Base-by-base conservation (phyloP, 2,888 invertebrate species). In the Lithodes maja region DNA sequence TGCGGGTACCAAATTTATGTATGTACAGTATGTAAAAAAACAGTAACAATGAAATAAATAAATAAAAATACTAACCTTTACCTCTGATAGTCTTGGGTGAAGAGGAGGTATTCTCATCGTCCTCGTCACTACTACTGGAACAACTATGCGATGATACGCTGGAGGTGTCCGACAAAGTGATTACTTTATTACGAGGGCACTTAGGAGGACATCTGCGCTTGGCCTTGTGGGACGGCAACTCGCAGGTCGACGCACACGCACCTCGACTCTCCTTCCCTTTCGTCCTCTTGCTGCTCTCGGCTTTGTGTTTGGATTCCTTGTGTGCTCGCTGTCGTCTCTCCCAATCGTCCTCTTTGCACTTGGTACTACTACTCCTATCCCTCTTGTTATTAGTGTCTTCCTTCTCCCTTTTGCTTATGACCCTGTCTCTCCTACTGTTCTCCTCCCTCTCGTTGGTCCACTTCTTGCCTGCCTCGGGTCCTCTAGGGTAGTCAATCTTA, bases 51-150 rank as follows among this genome's bases (percentile, higher is more conserved):
- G 33, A 33, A 33, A 33, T 33, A 33, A 33, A 33, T 33, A 33
- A 33, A 33, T 33, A 33, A 49, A 53, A 33, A 12, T 15, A 86
- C 86, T 77, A 17, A 86, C 86, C 86, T 86, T 80, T 82, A 12
- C 86, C 61, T 15, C 82, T 81, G 15, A 15, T 49, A 5, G 17
- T 71, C 74, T 33, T 74, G 5, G 49, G 75, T 3, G 82, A 55
- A 3, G 71, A 12, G 17, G 71, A 2, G 12, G 17, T n/a, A 71
- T 3, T 71, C 5, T 71, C 50, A 3, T 84, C 83, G 5, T n/a
- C 17, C 2, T 84, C 83, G 33, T 33, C 12, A 55, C 69, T 55
- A 75, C 75, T 75, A 15, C 75, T 84, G 74, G 74, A 54, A 52
- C 83, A 68, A 61, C 83, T 83, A 33, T 61, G 15, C 15, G 68